phyloP scores from a whole-genome alignment of 1,140 invertebrate genomes.

The Cydia strobilella region DNA sequence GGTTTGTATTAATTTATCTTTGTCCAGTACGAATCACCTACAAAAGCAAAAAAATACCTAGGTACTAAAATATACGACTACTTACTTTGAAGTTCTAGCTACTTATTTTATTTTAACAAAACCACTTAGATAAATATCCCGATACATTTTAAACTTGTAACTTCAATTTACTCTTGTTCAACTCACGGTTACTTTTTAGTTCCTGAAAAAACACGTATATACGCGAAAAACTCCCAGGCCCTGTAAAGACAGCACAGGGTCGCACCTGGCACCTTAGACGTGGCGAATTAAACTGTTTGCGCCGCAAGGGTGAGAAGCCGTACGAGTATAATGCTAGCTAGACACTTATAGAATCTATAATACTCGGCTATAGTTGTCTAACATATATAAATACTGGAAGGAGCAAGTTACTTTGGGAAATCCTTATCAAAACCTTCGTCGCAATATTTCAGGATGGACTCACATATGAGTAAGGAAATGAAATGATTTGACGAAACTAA shows the following conservation, averaged over 20 bases:
- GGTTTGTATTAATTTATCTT: too few relatives aligned
- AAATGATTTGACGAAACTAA: too few relatives aligned
- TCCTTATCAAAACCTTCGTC: not conserved
- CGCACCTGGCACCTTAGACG: constrained; percentile 21
- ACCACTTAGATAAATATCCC: not conserved
- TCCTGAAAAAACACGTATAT: not conserved
- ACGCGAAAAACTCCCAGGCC: not conserved
- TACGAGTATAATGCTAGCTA: constrained; percentile 34
- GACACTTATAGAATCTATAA: constrained; percentile 3
- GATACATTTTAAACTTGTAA: too few relatives aligned
- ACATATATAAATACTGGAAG: not conserved
- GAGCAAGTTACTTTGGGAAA: not conserved
- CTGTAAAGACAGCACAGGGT: not conserved
- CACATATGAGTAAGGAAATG: too few relatives aligned
- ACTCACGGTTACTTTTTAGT: not conserved
- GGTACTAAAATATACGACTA: too few relatives aligned
- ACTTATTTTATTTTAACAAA: not conserved
- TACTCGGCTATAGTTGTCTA: not conserved
- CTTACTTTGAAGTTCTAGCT: too few relatives aligned
- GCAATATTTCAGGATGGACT: not conserved
- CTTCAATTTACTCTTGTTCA: not conserved
- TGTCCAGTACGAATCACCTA: too few relatives aligned
- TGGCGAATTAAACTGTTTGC: constrained; percentile 9
- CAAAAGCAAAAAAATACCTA: too few relatives aligned
- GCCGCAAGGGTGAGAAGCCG: constrained; percentile 37